Base-by-base conservation (phyloP, 1,140 invertebrate species). In the Pachyrhynchus sulphureomaculatus region DNA sequence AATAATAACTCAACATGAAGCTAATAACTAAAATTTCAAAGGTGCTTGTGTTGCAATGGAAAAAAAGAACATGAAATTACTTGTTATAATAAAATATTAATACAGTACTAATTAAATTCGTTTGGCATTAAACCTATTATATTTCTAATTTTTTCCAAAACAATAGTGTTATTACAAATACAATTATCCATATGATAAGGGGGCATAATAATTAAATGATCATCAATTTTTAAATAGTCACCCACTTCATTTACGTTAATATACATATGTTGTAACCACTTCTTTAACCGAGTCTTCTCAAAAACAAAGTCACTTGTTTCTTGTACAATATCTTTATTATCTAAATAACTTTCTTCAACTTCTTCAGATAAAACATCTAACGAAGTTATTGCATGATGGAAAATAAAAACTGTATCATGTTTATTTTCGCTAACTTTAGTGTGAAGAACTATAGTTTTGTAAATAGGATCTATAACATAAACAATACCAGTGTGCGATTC, bases 151-250 rank as follows among this genome's bases (percentile, higher is more conserved):
- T 67, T 68, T 48, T 73, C 68, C 24, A 75, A 70, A 48, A 75
- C 59, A 20, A 75, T 70, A 15, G 66, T 69, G 62, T 74, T 76
- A 47, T 66, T 67, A 63, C 68, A 73, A 42, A 67, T 65, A 59
- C 70, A 74, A 33, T 70, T 69, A 21, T 72, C 62, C 15, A 55
- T 32, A 12, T 62, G 67, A 69, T 75, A 76, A 1, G 75, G 75
- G 8, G 73, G 70, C 12, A 63, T 60, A 41, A 76, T 75, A 6
- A 61, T 39, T 48, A 76, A 63, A 57, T 71, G 58, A 45, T 74
- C 65, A 29, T 69, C 70, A 10, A 76, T 61, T 64, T 71, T 71
- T 26, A 76, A 62, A 12, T 55, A 42, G 33, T 68, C 60, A 13
- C 65, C 72, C 39, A 59, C 62, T 64, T 75, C 72, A 37, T 51